Percentiles rank a stretch among this genome's conserved stretches.
Evolutionary conservation across 2,888 invertebrate species (phyloP).

Genomic region (Agrochola macilenta): DNA sequence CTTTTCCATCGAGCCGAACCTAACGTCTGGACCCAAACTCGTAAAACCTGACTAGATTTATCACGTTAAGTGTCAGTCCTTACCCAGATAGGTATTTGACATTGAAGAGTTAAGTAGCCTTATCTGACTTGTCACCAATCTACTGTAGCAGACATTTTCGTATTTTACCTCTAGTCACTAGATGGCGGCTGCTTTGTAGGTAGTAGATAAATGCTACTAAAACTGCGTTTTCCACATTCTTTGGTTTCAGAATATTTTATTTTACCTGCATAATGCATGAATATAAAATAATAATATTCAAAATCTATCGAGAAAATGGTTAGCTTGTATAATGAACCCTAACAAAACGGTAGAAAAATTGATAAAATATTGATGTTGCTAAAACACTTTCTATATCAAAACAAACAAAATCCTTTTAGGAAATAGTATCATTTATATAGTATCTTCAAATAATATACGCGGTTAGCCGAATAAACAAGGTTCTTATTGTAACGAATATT

Average conservation of each 20-base stretch:
- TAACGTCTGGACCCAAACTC: background rate
- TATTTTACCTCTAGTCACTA: background rate
- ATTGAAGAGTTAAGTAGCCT: constrained; percentile 25
- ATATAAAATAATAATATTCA: background rate
- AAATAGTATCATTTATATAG: background rate
- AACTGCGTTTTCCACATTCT: background rate
- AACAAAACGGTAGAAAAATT: background rate
- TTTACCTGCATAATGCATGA: background rate
- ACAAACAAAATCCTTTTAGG: background rate
- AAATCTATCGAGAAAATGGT: too few relatives aligned
- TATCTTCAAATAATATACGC: background rate
- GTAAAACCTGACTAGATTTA: constrained; percentile 32
- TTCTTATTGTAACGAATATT: constrained; percentile 18
- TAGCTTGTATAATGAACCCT: background rate
- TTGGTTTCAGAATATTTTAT: background rate
- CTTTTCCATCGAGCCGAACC: background rate
- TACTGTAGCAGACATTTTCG: constrained; percentile 4
- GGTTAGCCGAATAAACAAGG: constrained; percentile 3
- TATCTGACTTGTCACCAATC: constrained; percentile 26
- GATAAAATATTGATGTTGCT: background rate
- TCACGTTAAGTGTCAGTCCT: background rate
- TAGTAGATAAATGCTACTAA: background rate
- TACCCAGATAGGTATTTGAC: constrained; percentile 27
- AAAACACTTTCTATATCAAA: background rate
- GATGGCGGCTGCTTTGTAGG: background rate